Evolutionary conservation across 2,888 invertebrate species (phyloP).

Genomic region (Agriotes lineatus): DNA sequence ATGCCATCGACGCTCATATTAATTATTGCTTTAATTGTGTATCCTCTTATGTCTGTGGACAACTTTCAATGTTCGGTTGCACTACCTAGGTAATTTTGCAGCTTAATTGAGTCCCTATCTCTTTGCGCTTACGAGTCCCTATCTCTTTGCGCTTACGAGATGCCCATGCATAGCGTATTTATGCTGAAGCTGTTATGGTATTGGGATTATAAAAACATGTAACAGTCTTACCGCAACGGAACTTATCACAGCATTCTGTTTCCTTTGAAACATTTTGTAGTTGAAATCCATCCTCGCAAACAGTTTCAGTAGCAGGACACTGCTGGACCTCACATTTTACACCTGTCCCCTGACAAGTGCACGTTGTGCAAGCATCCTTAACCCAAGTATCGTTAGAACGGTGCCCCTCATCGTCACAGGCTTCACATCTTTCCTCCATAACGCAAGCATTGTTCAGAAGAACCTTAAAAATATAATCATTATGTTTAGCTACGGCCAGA

Average conservation of each 20-base stretch:
- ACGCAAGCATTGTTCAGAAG: slow-evolving; percentile 81
- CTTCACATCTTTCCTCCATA: slow-evolving; percentile 73
- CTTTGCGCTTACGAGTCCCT: too few relatives aligned
- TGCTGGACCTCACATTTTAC: slow-evolving; percentile 74
- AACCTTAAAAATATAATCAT: slow-evolving; percentile 65
- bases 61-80: too few relatives aligned
- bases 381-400: slow-evolving; percentile 77
- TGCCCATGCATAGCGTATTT: too few relatives aligned
- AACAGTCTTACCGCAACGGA: slow-evolving; percentile 77
- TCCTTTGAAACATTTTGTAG: slow-evolving; percentile 70
- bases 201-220: too few relatives aligned
- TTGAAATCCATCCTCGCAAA: slow-evolving; percentile 73
- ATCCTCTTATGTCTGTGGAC: too few relatives aligned
- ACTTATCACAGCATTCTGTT: slow-evolving; percentile 78
- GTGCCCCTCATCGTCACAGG: slow-evolving; percentile 82
- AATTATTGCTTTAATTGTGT: too few relatives aligned
- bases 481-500: too few relatives aligned
- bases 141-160: too few relatives aligned
- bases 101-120: too few relatives aligned
- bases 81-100: too few relatives aligned
- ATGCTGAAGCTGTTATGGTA: too few relatives aligned
- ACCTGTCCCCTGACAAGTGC: slow-evolving; percentile 75
- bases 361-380: slow-evolving; percentile 79
- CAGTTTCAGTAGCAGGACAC: slow-evolving; percentile 69
- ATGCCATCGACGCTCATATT: too few relatives aligned